Evolutionary conservation across 1,140 invertebrate genomes (phyloP).

Genomic region (Diabrotica undecimpunctata): DNA sequence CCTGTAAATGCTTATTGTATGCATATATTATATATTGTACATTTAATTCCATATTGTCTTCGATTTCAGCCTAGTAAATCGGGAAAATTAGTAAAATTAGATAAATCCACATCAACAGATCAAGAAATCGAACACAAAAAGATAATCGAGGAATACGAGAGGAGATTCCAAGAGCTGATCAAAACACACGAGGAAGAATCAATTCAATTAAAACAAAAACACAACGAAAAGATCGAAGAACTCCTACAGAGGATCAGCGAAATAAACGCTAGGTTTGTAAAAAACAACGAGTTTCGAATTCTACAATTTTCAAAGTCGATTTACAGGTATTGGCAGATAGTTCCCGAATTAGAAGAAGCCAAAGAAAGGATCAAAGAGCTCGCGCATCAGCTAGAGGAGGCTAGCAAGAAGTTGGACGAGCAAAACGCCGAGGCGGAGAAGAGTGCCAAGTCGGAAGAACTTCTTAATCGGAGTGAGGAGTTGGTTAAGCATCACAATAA

Average conservation of each 20-base stretch:
- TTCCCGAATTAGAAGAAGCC: conserved; percentile 64
- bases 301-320: no score
- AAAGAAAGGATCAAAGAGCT: conserved; percentile 63
- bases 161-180: conserved; percentile 68
- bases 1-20: no score
- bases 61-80: neutral
- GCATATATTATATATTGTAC: no score
- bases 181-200: conserved; percentile 64
- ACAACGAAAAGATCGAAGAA: conserved; percentile 76
- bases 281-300: neutral
- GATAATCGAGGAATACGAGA: conserved; percentile 67
- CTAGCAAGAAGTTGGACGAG: conserved; percentile 62
- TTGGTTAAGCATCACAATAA: neutral
- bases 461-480: neutral
- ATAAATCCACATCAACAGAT: conserved; percentile 35
- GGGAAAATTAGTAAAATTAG: neutral
- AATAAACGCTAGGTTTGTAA: conserved; percentile 64
- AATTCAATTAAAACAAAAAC: conserved; percentile 67
- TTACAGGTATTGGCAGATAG: conserved; percentile 62
- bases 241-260: conserved; percentile 74
- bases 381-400: conserved; percentile 65
- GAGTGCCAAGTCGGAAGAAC: conserved; percentile 61
- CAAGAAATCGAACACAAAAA: conserved; percentile 61
- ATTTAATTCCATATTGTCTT: no score
- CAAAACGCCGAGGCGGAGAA: conserved; percentile 73